A percentile compares a stretch with the other conserved stretches of the same genome.
These are phyloP conservation scores for Tympanoctomys barrerae DNA, from an alignment of 2,797 vertebrate species.

Conservation along the genomic window DNA sequence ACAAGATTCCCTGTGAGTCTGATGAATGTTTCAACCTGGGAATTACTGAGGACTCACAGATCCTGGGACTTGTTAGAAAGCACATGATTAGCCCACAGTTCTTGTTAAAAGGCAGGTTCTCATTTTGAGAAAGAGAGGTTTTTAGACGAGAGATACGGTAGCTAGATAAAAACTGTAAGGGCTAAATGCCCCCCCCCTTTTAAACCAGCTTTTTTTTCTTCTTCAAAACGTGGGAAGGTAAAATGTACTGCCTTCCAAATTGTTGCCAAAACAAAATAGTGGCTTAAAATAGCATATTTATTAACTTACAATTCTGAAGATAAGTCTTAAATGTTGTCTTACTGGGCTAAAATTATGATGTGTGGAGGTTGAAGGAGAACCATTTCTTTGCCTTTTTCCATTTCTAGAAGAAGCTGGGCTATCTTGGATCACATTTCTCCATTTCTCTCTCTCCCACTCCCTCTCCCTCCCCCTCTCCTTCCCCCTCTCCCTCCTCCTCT, in stretches of 20 bases:
- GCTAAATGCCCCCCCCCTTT: not conserved
- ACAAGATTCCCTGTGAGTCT: not conserved
- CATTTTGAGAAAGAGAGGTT: not conserved
- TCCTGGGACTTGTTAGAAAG: not conserved
- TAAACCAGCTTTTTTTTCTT: not conserved
- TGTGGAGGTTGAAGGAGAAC: not conserved
- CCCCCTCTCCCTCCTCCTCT: too few species aligned
- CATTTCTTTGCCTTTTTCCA: not conserved
- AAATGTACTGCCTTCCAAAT: not conserved
- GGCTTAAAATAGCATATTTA: not conserved
- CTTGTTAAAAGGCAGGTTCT: not conserved
- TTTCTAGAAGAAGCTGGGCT: not conserved
- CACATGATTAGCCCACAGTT: not conserved
- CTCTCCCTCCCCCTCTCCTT: too few species aligned
- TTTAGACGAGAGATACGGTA: not conserved
- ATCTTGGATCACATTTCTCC: not conserved
- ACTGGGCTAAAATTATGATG: not conserved
- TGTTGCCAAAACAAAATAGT: slow-evolving; percentile 19
- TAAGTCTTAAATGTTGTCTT: not conserved
- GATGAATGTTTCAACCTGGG: not conserved
- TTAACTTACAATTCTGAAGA: not conserved
- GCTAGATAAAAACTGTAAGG: not conserved
- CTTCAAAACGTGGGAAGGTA: not conserved
- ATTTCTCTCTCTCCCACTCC: too few species aligned
- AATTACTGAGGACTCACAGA: not conserved